A percentile compares a stretch with the other conserved stretches of the same genome.
These are phyloP conservation scores for Aphaenogaster floridana DNA, from an alignment of 1,140 invertebrate species.

Conservation along the genomic window DNA sequence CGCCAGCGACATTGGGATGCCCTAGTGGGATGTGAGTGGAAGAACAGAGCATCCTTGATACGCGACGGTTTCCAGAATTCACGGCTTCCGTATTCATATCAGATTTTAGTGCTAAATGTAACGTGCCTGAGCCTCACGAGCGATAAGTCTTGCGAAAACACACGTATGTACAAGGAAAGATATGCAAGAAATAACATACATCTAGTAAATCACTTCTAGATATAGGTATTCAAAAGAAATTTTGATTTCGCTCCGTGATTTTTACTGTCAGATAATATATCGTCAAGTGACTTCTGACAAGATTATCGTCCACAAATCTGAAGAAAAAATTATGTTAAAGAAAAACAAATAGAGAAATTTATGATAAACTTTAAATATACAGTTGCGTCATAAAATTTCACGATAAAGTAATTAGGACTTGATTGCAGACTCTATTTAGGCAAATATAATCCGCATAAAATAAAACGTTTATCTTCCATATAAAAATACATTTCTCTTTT, in stretches of 20 bases:
- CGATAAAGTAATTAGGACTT: slow-evolving; percentile 7
- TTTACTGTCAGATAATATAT: neutral
- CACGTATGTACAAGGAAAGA: neutral
- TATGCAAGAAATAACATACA: neutral
- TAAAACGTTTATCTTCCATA: neutral
- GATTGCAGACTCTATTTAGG: neutral
- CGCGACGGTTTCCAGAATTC: slow-evolving; percentile 19
- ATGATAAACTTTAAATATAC: neutral
- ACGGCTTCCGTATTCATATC: slow-evolving; percentile 15
- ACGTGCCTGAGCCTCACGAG: neutral
- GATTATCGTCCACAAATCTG: neutral
- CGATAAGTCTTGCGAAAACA: neutral
- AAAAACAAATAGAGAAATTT: neutral
- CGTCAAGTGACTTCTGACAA: too few relatives aligned
- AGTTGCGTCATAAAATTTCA: neutral
- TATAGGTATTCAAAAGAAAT: neutral
- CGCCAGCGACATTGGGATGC: slow-evolving; percentile 28
- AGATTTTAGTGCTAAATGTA: slow-evolving; percentile 39
- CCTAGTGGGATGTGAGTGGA: slow-evolving; percentile 37
- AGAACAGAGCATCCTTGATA: slow-evolving; percentile 31
- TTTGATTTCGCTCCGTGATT: neutral
- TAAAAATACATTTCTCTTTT: neutral
- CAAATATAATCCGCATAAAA: neutral
- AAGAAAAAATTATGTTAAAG: neutral
- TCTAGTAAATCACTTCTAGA: neutral